phyloP scores from a whole-genome alignment of 2,888 invertebrate species.

The Bugulina stolonifera region DNA sequence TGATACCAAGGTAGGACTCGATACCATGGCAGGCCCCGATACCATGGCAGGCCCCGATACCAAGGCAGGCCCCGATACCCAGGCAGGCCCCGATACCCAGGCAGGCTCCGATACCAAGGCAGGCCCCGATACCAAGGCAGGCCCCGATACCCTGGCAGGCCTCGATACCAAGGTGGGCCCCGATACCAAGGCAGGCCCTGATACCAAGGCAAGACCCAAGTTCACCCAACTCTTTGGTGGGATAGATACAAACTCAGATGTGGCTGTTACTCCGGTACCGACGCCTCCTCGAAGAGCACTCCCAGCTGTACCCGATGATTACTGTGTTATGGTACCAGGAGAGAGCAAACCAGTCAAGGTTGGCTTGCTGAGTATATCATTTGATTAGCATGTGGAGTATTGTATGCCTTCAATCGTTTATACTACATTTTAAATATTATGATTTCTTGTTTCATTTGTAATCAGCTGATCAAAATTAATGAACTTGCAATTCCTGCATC shows the following conservation, averaged over 20 bases:
- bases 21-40: background rate
- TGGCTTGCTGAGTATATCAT: too few species aligned
- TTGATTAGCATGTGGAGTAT: too few species aligned
- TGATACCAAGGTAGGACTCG: background rate
- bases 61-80: background rate
- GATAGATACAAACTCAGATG: background rate
- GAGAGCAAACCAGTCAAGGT: slow-evolving; percentile 11
- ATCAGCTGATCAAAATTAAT: too few species aligned
- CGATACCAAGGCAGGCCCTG: background rate
- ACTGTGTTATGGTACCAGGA: slow-evolving; percentile 4
- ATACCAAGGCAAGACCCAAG: background rate
- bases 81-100: background rate
- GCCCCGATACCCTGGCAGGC: too few species aligned
- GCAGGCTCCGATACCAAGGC: too few species aligned
- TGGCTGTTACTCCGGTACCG: background rate
- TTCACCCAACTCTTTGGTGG: background rate
- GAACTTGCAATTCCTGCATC: too few species aligned
- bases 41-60: too few species aligned
- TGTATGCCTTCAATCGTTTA: too few species aligned
- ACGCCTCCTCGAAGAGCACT: background rate
- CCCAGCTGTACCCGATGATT: background rate
- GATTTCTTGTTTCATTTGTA: too few species aligned
- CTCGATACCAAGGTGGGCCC: too few species aligned
- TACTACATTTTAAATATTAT: too few species aligned
- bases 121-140: too few species aligned